These are phyloP conservation scores for Cynoglossus semilaevis DNA, from an alignment of 2,113 vertebrate species.

Conservation along the genomic window DNA sequence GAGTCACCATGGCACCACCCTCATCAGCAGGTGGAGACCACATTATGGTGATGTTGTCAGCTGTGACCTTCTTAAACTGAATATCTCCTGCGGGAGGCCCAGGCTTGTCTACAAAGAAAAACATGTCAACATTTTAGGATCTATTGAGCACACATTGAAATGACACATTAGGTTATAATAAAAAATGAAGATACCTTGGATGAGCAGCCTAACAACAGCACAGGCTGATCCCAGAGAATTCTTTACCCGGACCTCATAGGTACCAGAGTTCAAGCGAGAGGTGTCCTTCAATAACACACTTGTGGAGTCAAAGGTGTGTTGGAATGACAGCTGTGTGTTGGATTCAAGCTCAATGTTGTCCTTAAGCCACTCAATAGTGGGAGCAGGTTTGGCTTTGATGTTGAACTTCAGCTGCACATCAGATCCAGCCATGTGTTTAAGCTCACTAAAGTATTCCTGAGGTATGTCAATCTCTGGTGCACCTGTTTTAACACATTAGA, in stretches of 20 bases:
- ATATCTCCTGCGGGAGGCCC: constrained; percentile 90
- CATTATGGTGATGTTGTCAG: constrained; percentile 88
- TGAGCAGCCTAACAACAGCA: constrained; percentile 85
- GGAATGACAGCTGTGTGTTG: constrained; percentile 79
- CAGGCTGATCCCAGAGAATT: constrained; percentile 92
- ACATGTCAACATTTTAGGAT: background rate
- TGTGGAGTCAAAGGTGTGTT: constrained; percentile 85
- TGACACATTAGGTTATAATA: background rate
- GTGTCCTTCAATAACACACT: constrained; percentile 88
- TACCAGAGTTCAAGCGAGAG: constrained; percentile 87
- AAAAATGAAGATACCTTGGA: constrained; percentile 82
- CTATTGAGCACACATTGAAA: background rate
- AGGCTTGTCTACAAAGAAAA: constrained; percentile 83
- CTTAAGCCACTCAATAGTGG: constrained; percentile 94
- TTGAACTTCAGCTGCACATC: constrained; percentile 88
- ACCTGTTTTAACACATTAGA: constrained; percentile 71
- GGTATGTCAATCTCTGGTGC: constrained; percentile 91
- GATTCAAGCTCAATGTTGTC: constrained; percentile 87
- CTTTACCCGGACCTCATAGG: constrained; percentile 91
- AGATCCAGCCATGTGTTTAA: constrained; percentile 88
- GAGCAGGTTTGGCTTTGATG: constrained; percentile 91
- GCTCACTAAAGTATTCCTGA: constrained; percentile 88
- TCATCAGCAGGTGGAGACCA: constrained; percentile 93
- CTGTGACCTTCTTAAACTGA: constrained; percentile 92
- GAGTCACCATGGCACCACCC: constrained; percentile 90